Percentiles rank a stretch among this genome's conserved stretches.
phyloP scores from a whole-genome alignment of 2,113 vertebrate species.

The Sula dactylatra region DNA sequence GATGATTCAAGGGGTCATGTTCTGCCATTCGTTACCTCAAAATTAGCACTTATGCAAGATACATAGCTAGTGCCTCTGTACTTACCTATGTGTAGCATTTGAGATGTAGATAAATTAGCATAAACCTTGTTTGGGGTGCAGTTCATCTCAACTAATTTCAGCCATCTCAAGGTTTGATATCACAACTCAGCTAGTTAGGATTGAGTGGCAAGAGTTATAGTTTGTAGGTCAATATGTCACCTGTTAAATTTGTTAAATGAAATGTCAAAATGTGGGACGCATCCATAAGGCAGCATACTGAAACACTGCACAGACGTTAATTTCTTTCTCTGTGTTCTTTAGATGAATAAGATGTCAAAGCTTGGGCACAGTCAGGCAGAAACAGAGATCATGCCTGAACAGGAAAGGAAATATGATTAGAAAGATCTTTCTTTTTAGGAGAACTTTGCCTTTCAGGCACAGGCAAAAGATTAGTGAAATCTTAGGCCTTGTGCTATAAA shows the following conservation, averaged over 20 bases:
- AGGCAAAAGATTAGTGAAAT: fast-evolving
- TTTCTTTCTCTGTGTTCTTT: background rate
- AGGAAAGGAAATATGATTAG: background rate
- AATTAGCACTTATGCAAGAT: background rate
- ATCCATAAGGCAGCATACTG: background rate
- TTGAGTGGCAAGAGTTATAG: background rate
- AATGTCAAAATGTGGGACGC: background rate
- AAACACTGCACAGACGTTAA: background rate
- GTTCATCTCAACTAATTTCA: background rate
- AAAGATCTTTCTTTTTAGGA: background rate
- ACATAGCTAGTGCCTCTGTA: background rate
- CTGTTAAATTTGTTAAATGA: background rate
- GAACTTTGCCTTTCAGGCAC: background rate
- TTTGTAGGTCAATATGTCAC: background rate
- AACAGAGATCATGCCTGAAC: background rate
- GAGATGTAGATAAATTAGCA: background rate
- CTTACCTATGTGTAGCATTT: background rate
- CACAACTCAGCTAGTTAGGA: background rate
- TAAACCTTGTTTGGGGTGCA: background rate
- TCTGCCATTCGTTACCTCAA: background rate
- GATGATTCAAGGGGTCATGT: background rate
- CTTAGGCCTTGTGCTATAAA: background rate
- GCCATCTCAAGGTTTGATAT: background rate
- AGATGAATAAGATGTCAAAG: background rate
- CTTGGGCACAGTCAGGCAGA: background rate